A percentile compares a stretch with the other conserved stretches of the same genome.
Conservation (phyloP, 2,113 vertebrate genomes). For the Hassar affinis region DNA sequence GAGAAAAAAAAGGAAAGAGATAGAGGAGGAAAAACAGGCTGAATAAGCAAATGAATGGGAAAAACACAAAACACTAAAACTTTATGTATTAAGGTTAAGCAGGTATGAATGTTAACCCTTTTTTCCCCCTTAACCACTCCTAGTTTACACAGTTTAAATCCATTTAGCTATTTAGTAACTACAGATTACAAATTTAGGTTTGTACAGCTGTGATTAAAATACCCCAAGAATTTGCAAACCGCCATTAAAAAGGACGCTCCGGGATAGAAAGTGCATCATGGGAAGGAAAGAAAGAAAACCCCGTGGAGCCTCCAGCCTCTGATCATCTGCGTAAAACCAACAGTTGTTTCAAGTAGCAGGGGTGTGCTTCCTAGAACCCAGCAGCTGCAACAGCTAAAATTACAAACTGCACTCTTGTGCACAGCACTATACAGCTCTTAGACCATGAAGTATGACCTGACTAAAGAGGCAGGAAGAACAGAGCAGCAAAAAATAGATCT, state of each 20-base stretch:
- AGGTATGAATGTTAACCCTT: neutral
- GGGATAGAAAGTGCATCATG: neutral
- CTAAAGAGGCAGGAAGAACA: slow-evolving; percentile 14
- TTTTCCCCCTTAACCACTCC: neutral
- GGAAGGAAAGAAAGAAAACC: neutral
- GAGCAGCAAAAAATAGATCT: neutral
- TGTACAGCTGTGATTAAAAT: neutral
- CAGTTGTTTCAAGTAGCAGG: slow-evolving; percentile 49
- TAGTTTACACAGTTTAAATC: neutral
- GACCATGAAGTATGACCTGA: neutral
- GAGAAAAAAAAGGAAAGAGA: neutral
- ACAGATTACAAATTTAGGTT: neutral
- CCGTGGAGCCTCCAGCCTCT: neutral
- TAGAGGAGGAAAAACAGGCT: neutral
- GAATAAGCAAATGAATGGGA: neutral
- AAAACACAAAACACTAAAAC: neutral
- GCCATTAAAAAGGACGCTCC: neutral
- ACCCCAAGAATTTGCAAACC: neutral
- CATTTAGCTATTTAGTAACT: neutral
- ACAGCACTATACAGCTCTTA: neutral
- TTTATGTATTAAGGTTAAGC: neutral
- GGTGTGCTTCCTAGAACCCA: slow-evolving; percentile 28
- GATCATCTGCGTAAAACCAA: slow-evolving; percentile 50
- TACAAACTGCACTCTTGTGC: slow-evolving; percentile 38
- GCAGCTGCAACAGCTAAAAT: slow-evolving; percentile 60